Evolutionary conservation across 2,888 invertebrate species (phyloP), one percentile per base, ranked within the genome.

Genomic region (Andrena haemorrhoa): DNA sequence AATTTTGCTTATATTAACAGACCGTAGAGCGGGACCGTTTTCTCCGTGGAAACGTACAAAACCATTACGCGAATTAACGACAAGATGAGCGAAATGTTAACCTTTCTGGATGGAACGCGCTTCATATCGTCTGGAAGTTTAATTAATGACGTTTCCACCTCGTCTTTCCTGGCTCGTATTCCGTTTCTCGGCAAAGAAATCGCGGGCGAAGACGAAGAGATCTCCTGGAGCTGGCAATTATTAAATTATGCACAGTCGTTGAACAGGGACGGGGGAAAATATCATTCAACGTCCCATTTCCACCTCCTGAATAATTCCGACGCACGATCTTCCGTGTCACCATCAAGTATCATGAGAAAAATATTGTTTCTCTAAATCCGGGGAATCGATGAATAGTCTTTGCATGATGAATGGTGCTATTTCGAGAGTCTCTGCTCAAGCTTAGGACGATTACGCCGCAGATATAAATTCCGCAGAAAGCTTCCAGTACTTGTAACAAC

Each of bases 21-120:
- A 5, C 16, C 16, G 35, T 23, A 29, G 29, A 56, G 35, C 33
- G 51, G 35, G 41, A 10, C 31, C 20, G 23, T 61, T n/a, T 31
- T 10, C 7, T 7, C 10, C n/a, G 5, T 5, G 8, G 33, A 31
- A 16, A 10, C 26, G 53, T 33, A 72, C 41, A 2, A 35, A 49
- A 23, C 56, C 69, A 69, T 69, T 20, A 64, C 66, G 56, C n/a
- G 51, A 80, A 63, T 72, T 72, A 79, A 79, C 49, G 68, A 68
- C 56, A 41, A 47, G 65, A 63, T 58, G 63, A 64, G 58, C 31
- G 80, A 56, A 79, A 72, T 79, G 79, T 80, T 68, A 79, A 79
- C 79, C 72, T 58, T 79, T 56, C 47, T 16, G 53, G 20, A 33
- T 47, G 35, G 16, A 35, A 5, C 56, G 35, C 35, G 61, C 33